phyloP scores from a whole-genome alignment of 2,888 invertebrate genomes.

The Mimumesa dahlbomi region DNA sequence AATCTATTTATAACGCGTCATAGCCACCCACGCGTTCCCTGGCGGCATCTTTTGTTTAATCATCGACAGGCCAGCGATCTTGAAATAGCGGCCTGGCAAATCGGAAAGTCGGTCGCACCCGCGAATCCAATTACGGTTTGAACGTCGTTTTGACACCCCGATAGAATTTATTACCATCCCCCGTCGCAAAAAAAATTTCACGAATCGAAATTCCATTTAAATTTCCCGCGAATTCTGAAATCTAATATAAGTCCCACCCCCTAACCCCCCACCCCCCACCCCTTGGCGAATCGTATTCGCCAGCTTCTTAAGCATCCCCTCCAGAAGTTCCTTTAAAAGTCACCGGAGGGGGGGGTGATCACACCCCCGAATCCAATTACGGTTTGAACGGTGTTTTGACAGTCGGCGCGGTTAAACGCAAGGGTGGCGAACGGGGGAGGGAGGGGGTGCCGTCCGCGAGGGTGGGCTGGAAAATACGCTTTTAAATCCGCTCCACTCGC shows the following conservation, averaged over 20 bases:
- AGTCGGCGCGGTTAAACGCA: constrained; percentile 50
- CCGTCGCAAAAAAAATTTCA: too few relatives aligned
- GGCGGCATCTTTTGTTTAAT: not conserved
- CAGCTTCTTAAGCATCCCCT: too few relatives aligned
- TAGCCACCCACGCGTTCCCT: not conserved
- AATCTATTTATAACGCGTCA: constrained; percentile 23
- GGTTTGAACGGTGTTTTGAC: constrained; percentile 52
- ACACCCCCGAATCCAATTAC: constrained; percentile 42
- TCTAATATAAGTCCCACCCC: too few relatives aligned
- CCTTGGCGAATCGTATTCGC: too few relatives aligned
- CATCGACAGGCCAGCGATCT: not conserved
- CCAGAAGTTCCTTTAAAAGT: too few relatives aligned
- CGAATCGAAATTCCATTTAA: too few relatives aligned
- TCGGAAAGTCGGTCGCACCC: constrained; percentile 1
- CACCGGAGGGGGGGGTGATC: constrained; percentile 3
- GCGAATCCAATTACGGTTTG: constrained; percentile 43
- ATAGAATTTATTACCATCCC: too few relatives aligned
- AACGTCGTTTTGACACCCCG: constrained; percentile 59
- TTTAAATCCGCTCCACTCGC: constrained; percentile 70
- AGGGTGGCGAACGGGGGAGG: too few relatives aligned
- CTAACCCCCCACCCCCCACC: too few relatives aligned
- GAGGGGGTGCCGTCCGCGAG: constrained; percentile 30
- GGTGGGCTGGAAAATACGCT: constrained; percentile 62
- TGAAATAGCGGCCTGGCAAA: too few relatives aligned
- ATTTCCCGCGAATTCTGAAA: too few relatives aligned